Evolutionary conservation across 2,113 vertebrate species (phyloP), one percentile per base, ranked within the genome.

Genomic region (Lasiurus borealis): DNA sequence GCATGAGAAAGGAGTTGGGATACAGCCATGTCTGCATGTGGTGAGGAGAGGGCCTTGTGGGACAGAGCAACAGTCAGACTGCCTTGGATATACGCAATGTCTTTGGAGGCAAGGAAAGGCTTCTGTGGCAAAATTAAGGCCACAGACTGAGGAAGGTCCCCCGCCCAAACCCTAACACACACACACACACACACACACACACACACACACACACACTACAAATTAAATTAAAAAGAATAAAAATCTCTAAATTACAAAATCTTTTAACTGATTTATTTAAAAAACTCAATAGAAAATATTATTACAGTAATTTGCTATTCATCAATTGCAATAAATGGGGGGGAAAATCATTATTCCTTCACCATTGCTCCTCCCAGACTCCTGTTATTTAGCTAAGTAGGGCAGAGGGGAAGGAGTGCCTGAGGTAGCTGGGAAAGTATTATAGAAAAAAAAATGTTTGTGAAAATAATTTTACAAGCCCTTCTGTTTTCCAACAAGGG

Each of bases 401-500:
- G 97, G 93, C 96, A 98, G 59, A 92, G 75, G 89, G 93, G 64
- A 97, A 94, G 77, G 36, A 97, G 91, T 54, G 85, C 96, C 83
- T 96, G 69, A 95, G 95, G 92, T 98, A 98, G 93, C 97, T 95
- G 40, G 91, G 94, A 96, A 97, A 96, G 98, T 96, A 97, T 95
- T 94, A 95, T 96, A 86, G 72, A 72, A 81, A 97, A 76, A 97
- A 76, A 97, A 85, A 95, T 59, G 88, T 90, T 86, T 96, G 82
- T 71, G 91, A 85, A 95, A 96, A 95, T 88, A 84, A 96, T 98
- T 98, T 94, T 97, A 98, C 94, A 97, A 96, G 95, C 96, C 66
- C 50, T 66, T 97, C 97, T 96, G 89, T 95, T 97, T 98, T 97
- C 97, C 95, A 97, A 98, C 97, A 95, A 97, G 98, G 98, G 98